Percentiles rank a stretch among this genome's conserved stretches.
phyloP scores from a whole-genome alignment of 2,888 invertebrate species.

The Dimorphilus gyrociliatus region DNA sequence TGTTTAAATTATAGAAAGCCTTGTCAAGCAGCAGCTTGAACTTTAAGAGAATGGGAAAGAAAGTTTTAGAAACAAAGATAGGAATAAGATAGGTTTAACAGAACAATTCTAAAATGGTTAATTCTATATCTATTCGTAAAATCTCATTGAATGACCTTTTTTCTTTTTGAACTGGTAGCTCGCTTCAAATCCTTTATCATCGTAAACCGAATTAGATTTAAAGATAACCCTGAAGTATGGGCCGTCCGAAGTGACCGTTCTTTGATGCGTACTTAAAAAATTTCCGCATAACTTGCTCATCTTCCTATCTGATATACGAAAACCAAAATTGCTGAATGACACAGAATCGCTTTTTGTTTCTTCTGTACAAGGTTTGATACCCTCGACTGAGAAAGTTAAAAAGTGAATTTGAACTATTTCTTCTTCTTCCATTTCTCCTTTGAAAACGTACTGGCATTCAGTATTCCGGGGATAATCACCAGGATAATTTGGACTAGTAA shows the following conservation, averaged over 20 bases:
- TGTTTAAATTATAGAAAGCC: too few species aligned
- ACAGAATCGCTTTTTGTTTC: conserved; percentile 84
- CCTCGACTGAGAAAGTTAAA: conserved; percentile 76
- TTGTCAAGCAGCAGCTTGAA: too few species aligned
- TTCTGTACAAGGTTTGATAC: conserved; percentile 74
- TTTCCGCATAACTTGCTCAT: conserved; percentile 69
- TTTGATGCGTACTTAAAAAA: conserved; percentile 33
- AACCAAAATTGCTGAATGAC: conserved; percentile 79
- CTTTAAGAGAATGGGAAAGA: too few species aligned
- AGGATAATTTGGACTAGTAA: conserved; percentile 70
- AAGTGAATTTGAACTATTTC: conserved; percentile 71
- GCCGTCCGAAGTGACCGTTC: conserved; percentile 52
- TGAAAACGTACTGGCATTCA: conserved; percentile 75
- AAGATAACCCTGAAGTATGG: conserved; percentile 88
- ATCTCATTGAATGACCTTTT: too few species aligned
- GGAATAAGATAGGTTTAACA: too few species aligned
- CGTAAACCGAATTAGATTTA: conserved; percentile 76
- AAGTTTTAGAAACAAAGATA: too few species aligned
- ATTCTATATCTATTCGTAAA: too few species aligned
- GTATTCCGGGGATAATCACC: conserved; percentile 60
- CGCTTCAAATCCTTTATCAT: conserved; percentile 83
- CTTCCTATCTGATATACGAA: conserved; percentile 61
- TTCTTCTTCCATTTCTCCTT: conserved; percentile 59
- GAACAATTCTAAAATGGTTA: too few species aligned
- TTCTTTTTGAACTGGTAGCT: conserved; percentile 67